Conservation (phyloP, 2,113 vertebrate species). For the Platysteira castanea region DNA sequence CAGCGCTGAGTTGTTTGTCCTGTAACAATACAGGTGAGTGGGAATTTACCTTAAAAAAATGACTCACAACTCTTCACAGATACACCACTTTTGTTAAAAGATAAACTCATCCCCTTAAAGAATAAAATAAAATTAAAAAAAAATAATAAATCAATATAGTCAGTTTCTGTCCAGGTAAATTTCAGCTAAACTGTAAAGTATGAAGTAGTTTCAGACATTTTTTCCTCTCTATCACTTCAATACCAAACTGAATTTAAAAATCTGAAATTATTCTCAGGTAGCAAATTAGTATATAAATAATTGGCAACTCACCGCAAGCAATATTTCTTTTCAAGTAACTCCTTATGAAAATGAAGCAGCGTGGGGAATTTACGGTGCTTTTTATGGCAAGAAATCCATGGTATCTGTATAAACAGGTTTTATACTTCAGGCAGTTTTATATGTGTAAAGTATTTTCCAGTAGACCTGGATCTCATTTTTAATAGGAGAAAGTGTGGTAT, state of each 20-base stretch:
- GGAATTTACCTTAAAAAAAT: neutral
- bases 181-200: neutral
- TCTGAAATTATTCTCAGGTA: neutral
- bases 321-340: slow-evolving; percentile 29
- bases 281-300: slow-evolving; percentile 49
- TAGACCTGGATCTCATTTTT: neutral
- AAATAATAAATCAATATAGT: neutral
- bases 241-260: neutral
- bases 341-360: slow-evolving; percentile 44
- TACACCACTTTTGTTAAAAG: neutral
- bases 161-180: neutral
- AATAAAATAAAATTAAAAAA: neutral
- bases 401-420: slow-evolving; percentile 51
- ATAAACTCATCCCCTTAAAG: neutral
- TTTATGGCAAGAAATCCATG: slow-evolving; percentile 2
- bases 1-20: neutral
- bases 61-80: neutral
- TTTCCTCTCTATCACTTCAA: neutral
- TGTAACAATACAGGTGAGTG: neutral
- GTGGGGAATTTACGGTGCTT: slow-evolving; percentile 40
- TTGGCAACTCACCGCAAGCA: neutral
- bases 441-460: slow-evolving; percentile 14
- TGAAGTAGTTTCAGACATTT: neutral
- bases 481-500: slow-evolving; percentile 3
- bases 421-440: slow-evolving; percentile 33